phyloP scores from a whole-genome alignment of 2,113 vertebrate species.

The Lethenteron camtschaticum region DNA sequence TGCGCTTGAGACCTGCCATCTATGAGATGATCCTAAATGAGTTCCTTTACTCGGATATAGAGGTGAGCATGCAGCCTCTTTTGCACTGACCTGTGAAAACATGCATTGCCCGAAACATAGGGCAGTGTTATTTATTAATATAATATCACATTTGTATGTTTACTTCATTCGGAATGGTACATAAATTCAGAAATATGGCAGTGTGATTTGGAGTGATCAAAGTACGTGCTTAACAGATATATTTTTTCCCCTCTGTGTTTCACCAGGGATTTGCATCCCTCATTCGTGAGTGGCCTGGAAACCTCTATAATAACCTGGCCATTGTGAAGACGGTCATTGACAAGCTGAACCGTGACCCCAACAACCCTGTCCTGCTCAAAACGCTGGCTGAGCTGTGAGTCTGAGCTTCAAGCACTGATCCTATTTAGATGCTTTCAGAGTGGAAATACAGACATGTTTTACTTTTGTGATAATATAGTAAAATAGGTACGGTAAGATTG shows the following conservation, averaged over 20 bases:
- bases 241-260: background rate
- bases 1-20: slow-evolving; percentile 69
- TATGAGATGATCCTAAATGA: slow-evolving; percentile 97
- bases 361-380: slow-evolving; percentile 53
- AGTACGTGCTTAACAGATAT: background rate
- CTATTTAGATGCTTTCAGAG: too few relatives aligned
- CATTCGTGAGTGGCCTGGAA: slow-evolving; percentile 83
- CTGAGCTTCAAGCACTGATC: too few relatives aligned
- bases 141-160: slow-evolving; percentile 8
- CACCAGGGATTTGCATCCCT: slow-evolving; percentile 70
- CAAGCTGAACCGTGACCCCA: slow-evolving; percentile 62
- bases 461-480: too few relatives aligned
- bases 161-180: background rate
- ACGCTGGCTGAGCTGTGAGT: slow-evolving; percentile 85
- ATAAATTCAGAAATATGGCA: background rate
- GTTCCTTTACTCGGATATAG: slow-evolving; percentile 35
- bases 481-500: too few relatives aligned
- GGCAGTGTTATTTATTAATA: too few relatives aligned
- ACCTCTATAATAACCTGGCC: slow-evolving; percentile 82
- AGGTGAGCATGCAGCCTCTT: background rate
- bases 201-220: background rate
- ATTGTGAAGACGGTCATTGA: slow-evolving; percentile 70
- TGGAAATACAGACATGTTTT: too few relatives aligned
- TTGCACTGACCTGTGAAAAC: too few relatives aligned
- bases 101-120: too few relatives aligned